Conservation (phyloP, 2,888 invertebrate species). For the Napeogenes inachia region DNA sequence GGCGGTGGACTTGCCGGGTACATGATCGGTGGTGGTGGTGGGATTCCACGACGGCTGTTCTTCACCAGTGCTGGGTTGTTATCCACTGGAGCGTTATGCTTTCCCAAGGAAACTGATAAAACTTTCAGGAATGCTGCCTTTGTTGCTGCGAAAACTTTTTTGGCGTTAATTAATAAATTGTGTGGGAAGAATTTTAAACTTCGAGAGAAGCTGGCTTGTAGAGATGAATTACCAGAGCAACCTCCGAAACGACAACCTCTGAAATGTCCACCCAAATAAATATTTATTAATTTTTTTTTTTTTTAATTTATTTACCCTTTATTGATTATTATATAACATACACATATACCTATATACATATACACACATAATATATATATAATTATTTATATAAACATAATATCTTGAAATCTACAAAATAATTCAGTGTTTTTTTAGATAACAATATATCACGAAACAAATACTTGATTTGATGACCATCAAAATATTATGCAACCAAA, state of each 20-base stretch:
- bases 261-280: slow-evolving; percentile 31
- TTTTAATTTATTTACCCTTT: no score
- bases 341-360: no score
- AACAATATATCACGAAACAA: no score
- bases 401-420: no score
- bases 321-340: no score
- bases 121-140: slow-evolving; percentile 39
- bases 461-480: no score
- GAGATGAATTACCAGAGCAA: slow-evolving; percentile 39
- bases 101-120: slow-evolving; percentile 55
- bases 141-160: slow-evolving; percentile 29
- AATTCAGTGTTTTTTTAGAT: no score
- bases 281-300: no score
- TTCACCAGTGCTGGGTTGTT: slow-evolving; percentile 42
- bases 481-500: no score
- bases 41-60: slow-evolving; percentile 37
- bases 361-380: no score
- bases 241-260: slow-evolving; percentile 26
- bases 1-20: slow-evolving; percentile 39
- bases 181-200: slow-evolving; percentile 39
- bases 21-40: slow-evolving; percentile 32
- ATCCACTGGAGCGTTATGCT: slow-evolving; percentile 46
- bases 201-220: slow-evolving; percentile 44
- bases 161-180: slow-evolving; percentile 37
- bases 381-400: no score